Base-by-base conservation (phyloP, 2,888 invertebrate genomes). In the Drosophila peninsularis region DNA sequence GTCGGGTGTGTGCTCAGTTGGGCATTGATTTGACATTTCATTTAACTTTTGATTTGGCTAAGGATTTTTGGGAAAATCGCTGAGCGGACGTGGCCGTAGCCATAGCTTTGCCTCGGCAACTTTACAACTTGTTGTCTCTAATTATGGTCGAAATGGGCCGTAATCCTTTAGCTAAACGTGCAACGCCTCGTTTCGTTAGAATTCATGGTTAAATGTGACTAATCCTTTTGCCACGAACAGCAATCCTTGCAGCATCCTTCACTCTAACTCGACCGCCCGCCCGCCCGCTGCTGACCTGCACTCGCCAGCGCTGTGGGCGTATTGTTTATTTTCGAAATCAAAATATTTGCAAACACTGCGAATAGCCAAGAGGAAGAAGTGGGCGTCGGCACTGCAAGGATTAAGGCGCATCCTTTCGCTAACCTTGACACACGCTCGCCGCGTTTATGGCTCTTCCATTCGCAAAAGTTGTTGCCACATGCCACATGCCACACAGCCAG, bases 41-140 rank as follows among this genome's bases (percentile, higher is more conserved):
- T 89, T 86, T 86, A 86, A 86, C 86, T 86, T 85, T 89, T 87
- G 88, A 89, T 87, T 78, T 87, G 76, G 65, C 85, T 52, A 62
- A 62, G 42, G 42, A 36, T 53, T 21, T 41, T 54, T 54, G 32
- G 42, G 42, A 53, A 53, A 37, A 37, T 27, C 3, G 49, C 44
- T 10, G 27, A 3, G 37, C 3, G 10, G 42, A 13, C 9, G 17
- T 3, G n/a, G 39, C n/a, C 24, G 7, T 3, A 24, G n/a, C n/a
- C 3, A 5, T 30, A 17, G 17, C 17, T 47, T 11, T 30, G 47
- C 30, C 17, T 30, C 47, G 85, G 83, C 82, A 37, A 45, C 27
- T 91, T 91, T 90, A 89, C 84, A 87, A 86, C 90, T 91, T 91
- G 91, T 91, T 91, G 88, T 91, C 83, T 82, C 83, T 91, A 89